phyloP scores from a whole-genome alignment of 2,113 vertebrate genomes.

The Lepisosteus oculatus region DNA sequence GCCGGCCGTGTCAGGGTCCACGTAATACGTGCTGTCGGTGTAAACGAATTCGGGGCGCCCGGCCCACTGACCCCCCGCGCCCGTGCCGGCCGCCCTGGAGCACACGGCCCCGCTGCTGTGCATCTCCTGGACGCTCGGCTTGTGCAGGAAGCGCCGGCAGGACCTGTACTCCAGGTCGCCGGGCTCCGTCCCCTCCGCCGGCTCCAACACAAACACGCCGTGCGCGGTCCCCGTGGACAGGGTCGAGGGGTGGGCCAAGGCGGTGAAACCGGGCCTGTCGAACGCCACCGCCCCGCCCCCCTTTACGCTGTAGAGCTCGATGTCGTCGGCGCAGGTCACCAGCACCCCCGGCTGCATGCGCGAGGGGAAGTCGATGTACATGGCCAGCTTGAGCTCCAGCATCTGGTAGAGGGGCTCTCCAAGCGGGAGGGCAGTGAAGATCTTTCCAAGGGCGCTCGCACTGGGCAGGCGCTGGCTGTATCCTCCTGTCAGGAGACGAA shows the following conservation, averaged over 20 bases:
- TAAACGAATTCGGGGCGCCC: constrained; percentile 69
- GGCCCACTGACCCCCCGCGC: background rate
- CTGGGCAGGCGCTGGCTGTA: constrained; percentile 89
- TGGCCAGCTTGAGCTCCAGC: constrained; percentile 90
- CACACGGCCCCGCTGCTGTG: constrained; percentile 63
- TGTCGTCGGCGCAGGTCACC: constrained; percentile 84
- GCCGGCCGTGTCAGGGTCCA: constrained; percentile 63
- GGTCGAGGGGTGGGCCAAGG: constrained; percentile 84
- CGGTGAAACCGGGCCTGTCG: constrained; percentile 81
- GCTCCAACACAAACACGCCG: constrained; percentile 85
- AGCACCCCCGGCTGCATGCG: constrained; percentile 85
- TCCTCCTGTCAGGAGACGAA: constrained; percentile 67
- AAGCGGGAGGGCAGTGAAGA: constrained; percentile 82
- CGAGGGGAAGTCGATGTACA: constrained; percentile 86
- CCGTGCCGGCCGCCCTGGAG: background rate
- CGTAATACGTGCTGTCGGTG: constrained; percentile 89
- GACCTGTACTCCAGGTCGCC: constrained; percentile 60
- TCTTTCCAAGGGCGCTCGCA: constrained; percentile 89
- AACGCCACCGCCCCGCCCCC: constrained; percentile 57
- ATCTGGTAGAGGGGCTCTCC: constrained; percentile 85
- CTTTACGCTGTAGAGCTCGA: constrained; percentile 80
- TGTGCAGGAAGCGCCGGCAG: constrained; percentile 83
- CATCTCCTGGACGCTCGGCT: constrained; percentile 78
- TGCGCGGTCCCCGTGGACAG: constrained; percentile 78
- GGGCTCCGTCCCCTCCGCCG: constrained; percentile 7